Base-by-base conservation (phyloP, 2,113 vertebrate species). In the Plestiodon gilberti region DNA sequence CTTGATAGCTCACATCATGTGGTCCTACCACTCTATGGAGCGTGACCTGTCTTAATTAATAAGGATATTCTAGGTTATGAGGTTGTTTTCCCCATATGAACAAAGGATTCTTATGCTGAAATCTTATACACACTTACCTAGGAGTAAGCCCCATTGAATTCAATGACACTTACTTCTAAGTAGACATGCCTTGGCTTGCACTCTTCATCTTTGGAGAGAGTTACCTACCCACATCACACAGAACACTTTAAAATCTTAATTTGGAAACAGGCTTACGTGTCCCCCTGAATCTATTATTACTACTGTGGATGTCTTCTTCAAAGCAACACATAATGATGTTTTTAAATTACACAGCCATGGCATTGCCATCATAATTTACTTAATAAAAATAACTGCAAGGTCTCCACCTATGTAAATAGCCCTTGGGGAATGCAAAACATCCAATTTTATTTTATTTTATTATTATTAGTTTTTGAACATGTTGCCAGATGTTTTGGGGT, bases 351-450 rank as follows among this genome's bases (percentile, higher is more conserved):
- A 69, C 6, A 9, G 4, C 25, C 18, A 38, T 67, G 23, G 33
- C 30, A 75, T 14, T 88, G 5, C 0, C 1, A 64, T 14, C 59
- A 28, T 25, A 75, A 38, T 62, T 79, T 48, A 0, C 33, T 89
- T 84, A 77, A 22, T 13, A 73, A 75, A 88, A 88, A 87, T 28
- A 57, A 84, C 33, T 3, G 5, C 8, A 30, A 80, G 69, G 13
- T 75, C 70, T 25, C 59, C 69, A 84, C 77, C 62, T 84, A 48
- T 82, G 55, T 40, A 82, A 88, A 88, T 23, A 89, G n/a, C 23
- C 55, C 13, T 25, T n/a, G 84, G 48, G 14, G 14, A 79, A 73
- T 65, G 28, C 9, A 71, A 82, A 88, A 67, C 30, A 14, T 3
- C 62, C 74, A 64, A 48, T 48, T 48, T 48, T 48, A 48, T 48